These are phyloP conservation scores for Drosophila albomicans DNA, from an alignment of 1,140 invertebrate species.

Conservation along the genomic window DNA sequence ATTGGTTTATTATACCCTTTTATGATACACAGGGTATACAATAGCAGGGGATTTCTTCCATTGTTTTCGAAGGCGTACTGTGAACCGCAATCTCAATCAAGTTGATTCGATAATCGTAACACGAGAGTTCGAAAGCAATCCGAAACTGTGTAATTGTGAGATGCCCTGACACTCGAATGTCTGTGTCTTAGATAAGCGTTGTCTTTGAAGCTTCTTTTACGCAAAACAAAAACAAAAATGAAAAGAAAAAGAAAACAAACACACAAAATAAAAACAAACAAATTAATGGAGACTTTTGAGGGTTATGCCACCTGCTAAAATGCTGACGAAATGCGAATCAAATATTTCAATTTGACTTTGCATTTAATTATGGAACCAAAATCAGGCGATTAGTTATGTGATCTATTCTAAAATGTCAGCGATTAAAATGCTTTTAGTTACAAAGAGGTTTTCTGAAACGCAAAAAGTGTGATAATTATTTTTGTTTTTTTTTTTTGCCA, in stretches of 20 bases:
- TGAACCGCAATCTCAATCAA: background rate
- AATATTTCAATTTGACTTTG: conserved; percentile 2
- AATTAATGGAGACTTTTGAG: conserved; percentile 13
- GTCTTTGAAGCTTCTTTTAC: conserved; percentile 1
- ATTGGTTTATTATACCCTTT: background rate
- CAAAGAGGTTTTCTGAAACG: background rate
- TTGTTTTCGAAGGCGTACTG: background rate
- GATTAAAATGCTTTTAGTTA: conserved; percentile 4
- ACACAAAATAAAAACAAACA: background rate
- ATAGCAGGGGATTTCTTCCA: background rate
- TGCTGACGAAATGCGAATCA: conserved; percentile 20
- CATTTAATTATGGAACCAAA: background rate
- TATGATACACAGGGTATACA: background rate
- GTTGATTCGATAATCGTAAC: conserved; percentile 35
- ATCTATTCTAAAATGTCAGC: background rate
- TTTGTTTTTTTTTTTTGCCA: too few species aligned
- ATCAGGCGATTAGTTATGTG: conserved; percentile 24
- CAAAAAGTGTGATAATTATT: background rate
- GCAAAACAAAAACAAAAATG: background rate
- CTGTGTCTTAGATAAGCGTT: conserved; percentile 10
- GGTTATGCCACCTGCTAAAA: conserved; percentile 4
- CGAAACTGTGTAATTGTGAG: conserved; percentile 18
- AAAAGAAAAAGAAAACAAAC: too few species aligned
- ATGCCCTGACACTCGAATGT: background rate
- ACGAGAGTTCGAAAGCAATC: conserved; percentile 21